Conservation (phyloP, 2,888 invertebrate species). For the Ornithoptera alexandrae region DNA sequence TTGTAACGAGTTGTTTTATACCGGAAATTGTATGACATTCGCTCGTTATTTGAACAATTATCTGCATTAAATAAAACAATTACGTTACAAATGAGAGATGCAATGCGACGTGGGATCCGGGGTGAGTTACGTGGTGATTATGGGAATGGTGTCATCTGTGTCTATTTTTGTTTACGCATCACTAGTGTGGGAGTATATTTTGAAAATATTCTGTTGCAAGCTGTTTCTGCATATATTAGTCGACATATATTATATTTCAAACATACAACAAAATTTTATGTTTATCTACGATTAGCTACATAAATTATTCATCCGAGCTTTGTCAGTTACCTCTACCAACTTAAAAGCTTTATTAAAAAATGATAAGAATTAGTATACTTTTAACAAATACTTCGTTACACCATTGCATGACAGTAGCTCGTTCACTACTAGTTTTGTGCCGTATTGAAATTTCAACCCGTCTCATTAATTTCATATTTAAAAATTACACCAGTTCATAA, state of each 20-base stretch:
- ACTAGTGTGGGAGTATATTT: constrained; percentile 54
- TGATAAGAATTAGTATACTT: not conserved
- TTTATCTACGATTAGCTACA: too few relatives aligned
- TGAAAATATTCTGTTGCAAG: not conserved
- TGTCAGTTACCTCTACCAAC: too few relatives aligned
- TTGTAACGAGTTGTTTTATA: constrained; percentile 30
- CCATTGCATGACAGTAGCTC: constrained; percentile 47
- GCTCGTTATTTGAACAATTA: constrained; percentile 52
- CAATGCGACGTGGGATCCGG: constrained; percentile 56
- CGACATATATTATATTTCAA: not conserved
- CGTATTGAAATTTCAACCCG: constrained; percentile 47
- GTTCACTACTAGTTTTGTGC: constrained; percentile 36
- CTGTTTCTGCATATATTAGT: not conserved
- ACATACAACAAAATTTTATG: too few relatives aligned
- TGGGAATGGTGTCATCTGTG: constrained; percentile 73
- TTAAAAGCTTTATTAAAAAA: too few relatives aligned
- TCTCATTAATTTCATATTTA: constrained; percentile 58
- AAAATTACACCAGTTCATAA: constrained; percentile 64
- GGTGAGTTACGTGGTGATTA: constrained; percentile 55
- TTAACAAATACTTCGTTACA: constrained; percentile 1
- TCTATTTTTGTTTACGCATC: constrained; percentile 47
- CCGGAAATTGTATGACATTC: constrained; percentile 57
- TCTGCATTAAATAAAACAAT: constrained; percentile 64
- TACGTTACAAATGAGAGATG: constrained; percentile 62
- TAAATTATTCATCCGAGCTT: too few relatives aligned